Evolutionary conservation across 2,113 vertebrate genomes (phyloP).

Genomic region (Oncorhynchus clarkii): DNA sequence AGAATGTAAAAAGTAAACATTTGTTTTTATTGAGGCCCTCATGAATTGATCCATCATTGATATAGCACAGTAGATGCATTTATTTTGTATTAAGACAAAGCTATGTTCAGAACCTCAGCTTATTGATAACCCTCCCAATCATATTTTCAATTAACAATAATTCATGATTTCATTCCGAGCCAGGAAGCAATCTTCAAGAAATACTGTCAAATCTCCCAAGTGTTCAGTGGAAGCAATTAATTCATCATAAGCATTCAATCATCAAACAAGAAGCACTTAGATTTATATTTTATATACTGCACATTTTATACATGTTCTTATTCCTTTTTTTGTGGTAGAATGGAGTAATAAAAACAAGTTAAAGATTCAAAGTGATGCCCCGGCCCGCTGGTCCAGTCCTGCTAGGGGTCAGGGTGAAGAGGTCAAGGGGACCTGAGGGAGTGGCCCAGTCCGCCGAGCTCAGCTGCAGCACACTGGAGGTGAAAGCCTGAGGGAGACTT

Average conservation of each 20-base stretch:
- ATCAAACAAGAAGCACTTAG: constrained; percentile 59
- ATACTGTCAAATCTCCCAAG: constrained; percentile 48
- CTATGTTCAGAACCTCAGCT: constrained; percentile 41
- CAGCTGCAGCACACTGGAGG: constrained; percentile 15
- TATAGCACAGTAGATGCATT: constrained; percentile 51
- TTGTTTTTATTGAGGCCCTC: constrained; percentile 52
- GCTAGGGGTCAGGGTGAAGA: constrained; percentile 30
- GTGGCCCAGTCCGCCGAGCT: constrained; percentile 23
- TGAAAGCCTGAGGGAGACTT: constrained; percentile 31
- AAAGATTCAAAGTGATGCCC: constrained; percentile 40
- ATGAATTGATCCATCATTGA: constrained; percentile 51
- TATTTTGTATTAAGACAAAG: constrained; percentile 59
- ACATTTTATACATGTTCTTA: constrained; percentile 31
- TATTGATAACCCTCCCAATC: constrained; percentile 30
- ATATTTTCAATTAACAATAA: constrained; percentile 35
- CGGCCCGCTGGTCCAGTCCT: constrained; percentile 43
- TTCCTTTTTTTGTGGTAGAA: constrained; percentile 50
- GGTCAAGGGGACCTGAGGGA: constrained; percentile 51
- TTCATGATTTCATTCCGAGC: constrained; percentile 44
- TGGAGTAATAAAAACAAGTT: constrained; percentile 31
- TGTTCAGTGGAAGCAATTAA: constrained; percentile 44
- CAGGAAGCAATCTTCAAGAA: constrained; percentile 48
- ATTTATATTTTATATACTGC: constrained; percentile 29
- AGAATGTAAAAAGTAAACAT: constrained; percentile 38
- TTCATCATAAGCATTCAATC: constrained; percentile 47